A percentile compares a stretch with the other conserved stretches of the same genome.
These are phyloP conservation scores for Montipora efflorescens DNA, from an alignment of 64 coral and sea anemone genomes.

Conservation along the genomic window DNA sequence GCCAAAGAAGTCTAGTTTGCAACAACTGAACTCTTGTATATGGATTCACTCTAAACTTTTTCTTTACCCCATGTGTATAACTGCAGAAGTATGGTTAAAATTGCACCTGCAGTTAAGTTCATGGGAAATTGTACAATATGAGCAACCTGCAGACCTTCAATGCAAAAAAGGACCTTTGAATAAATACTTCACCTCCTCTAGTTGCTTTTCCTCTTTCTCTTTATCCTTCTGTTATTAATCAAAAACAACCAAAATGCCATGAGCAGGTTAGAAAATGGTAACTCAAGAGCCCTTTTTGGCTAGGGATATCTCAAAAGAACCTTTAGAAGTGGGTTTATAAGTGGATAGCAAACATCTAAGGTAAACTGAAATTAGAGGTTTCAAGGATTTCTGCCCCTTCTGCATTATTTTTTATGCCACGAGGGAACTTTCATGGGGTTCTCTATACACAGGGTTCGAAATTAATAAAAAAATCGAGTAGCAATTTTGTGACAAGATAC, in stretches of 20 bases:
- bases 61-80: not conserved
- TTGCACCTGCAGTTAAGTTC: not conserved
- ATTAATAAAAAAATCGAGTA: no score
- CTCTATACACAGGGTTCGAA: no score
- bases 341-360: no score
- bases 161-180: not conserved
- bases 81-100: not conserved
- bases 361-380: no score
- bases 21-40: not conserved
- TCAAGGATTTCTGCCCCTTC: no score
- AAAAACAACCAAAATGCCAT: not conserved
- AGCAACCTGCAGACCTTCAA: no score
- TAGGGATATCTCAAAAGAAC: no score
- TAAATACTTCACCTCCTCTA: constrained; percentile 21
- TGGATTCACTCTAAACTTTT: not conserved
- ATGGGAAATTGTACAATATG: not conserved
- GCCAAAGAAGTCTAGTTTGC: not conserved
- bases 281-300: no score
- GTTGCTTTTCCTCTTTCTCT: constrained; percentile 49
- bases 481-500: no score
- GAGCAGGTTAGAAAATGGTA: not conserved
- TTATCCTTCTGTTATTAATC: constrained; percentile 54
- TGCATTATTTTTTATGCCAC: no score
- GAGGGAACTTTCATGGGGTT: no score
- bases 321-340: no score